These are phyloP conservation scores for Sminthurinus signatus DNA, from an alignment of 1,140 invertebrate genomes.

Conservation along the genomic window DNA sequence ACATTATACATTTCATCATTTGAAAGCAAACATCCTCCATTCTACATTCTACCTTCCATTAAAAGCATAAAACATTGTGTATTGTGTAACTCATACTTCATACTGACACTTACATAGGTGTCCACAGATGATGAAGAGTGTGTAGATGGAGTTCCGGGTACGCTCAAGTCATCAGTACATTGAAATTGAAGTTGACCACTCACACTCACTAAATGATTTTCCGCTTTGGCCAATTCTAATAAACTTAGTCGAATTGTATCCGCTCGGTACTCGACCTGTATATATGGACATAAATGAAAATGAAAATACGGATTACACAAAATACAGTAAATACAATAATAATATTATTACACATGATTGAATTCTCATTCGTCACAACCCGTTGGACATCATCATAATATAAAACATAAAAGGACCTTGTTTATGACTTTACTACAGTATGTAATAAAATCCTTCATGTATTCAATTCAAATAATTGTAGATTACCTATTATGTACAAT, in stretches of 20 bases:
- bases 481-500: too few relatives aligned
- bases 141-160: conserved; percentile 22
- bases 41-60: neutral
- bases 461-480: too few relatives aligned
- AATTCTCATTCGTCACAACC: neutral
- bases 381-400: too few relatives aligned
- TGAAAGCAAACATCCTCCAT: neutral
- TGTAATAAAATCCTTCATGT: too few relatives aligned
- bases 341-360: neutral
- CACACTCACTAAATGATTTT: conserved; percentile 77
- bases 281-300: too few relatives aligned
- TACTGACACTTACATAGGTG: conserved; percentile 10
- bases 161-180: conserved; percentile 59
- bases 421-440: too few relatives aligned
- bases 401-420: too few relatives aligned
- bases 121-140: conserved; percentile 19
- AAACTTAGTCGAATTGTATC: conserved; percentile 81
- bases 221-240: conserved; percentile 76
- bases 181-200: conserved; percentile 81
- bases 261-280: conserved; percentile 83
- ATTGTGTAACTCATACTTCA: neutral
- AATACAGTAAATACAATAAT: too few relatives aligned
- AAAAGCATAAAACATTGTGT: neutral
- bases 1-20: neutral
- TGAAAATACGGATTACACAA: too few relatives aligned